phyloP scores from a whole-genome alignment of 2,113 vertebrate species.

The Clupea harengus region DNA sequence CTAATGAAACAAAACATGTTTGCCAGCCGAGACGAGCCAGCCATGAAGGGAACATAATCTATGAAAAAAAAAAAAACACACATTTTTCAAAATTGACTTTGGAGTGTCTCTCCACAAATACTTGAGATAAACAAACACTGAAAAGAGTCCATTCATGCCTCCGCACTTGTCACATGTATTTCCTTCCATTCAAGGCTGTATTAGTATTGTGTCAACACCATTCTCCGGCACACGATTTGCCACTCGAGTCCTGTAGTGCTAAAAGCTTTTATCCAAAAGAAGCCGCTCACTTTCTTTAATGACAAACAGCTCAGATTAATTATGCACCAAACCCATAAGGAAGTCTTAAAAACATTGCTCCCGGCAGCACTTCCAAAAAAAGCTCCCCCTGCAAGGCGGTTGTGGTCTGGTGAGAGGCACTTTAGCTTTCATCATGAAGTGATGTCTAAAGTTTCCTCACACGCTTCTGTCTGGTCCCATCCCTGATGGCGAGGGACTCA shows the following conservation, averaged over 20 bases:
- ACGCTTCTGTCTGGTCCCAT: no score
- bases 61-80: not conserved
- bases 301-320: not conserved
- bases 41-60: not conserved
- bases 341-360: not conserved
- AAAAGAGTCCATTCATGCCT: not conserved
- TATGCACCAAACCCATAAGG: not conserved
- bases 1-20: slow-evolving; percentile 10
- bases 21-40: not conserved
- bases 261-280: not conserved
- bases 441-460: no score
- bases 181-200: no score
- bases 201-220: not conserved
- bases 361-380: not conserved
- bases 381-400: not conserved
- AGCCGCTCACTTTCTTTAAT: not conserved
- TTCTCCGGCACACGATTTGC: not conserved
- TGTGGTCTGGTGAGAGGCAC: not conserved
- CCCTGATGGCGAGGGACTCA: no score
- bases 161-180: not conserved
- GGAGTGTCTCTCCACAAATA: not conserved
- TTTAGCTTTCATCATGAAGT: no score
- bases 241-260: no score
- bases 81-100: not conserved
- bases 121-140: not conserved